Base-by-base conservation (phyloP, 2,113 vertebrate species). In the Phoenicopterus ruber region DNA sequence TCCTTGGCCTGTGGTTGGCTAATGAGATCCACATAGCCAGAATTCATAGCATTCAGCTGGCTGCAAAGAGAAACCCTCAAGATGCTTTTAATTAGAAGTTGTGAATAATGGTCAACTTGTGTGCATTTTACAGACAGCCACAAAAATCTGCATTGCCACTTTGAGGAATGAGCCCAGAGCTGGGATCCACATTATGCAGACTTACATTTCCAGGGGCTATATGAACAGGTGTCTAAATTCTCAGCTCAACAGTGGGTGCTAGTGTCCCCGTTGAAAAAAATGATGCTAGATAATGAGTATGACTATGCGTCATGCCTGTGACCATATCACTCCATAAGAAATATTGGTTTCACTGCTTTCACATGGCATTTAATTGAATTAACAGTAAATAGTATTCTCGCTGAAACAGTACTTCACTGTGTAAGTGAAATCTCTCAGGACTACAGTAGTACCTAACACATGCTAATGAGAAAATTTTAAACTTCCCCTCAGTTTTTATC, bases 21-120 rank as follows among this genome's bases (percentile, higher is more conserved):
- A 97, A 97, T 93, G 97, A 97, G 97, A 97, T 96, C 96, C 96
- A 82, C 94, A 97, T 97, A 71, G 0, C 70, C 74, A 79, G 52
- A 84, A 91, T 61, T 91, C 95, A 94, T 21, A 81, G 74, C 26
- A 4, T 93, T 95, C 88, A 78, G 71, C 84, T 97, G 96, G 95
- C 95, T 93, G 84, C 87, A 96, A 79, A 96, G 40, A 95, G 95
- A 95, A 84, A 90, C 42, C 28, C 71, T 95, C 94, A 97, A 96
- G 96, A 97, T 88, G 94, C 88, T 97, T 97, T 95, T 96, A 97
- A 97, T 98, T 97, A 98, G 84, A 84, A 86, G 73, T 47, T 83
- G 90, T 49, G 82, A 97, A 95, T 88, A 96, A 96, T 47, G 87
- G 89, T 96, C 93, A 84, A 89, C 96, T 96, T 96, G 88, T 72